These are phyloP conservation scores for Ceratosolen solmsi DNA, from an alignment of 1,140 invertebrate species.

Conservation along the genomic window DNA sequence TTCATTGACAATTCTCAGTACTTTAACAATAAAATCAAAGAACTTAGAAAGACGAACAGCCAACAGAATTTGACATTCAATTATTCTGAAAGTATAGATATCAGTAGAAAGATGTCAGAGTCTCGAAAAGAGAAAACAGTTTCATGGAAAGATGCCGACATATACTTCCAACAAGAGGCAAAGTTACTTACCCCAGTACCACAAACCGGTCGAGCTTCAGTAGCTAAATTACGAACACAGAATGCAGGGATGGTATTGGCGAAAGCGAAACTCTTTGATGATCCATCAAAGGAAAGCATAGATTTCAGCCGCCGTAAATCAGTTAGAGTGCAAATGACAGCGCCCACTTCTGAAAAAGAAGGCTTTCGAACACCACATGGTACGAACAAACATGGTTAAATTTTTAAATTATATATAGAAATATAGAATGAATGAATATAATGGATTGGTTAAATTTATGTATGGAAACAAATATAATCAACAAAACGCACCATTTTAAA, in stretches of 20 bases:
- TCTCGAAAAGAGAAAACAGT: slow-evolving; percentile 53
- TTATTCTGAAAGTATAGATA: not conserved
- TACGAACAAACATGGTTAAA: no score
- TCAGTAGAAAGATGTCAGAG: not conserved
- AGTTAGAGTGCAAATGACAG: slow-evolving; percentile 32
- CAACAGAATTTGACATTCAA: slow-evolving; percentile 56
- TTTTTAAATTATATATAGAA: no score
- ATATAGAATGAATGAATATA: no score
- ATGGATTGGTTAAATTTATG: no score
- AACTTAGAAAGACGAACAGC: slow-evolving; percentile 65
- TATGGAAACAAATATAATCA: no score
- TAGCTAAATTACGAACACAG: slow-evolving; percentile 77
- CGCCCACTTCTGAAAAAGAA: not conserved
- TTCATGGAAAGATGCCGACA: slow-evolving; percentile 70
- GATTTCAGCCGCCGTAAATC: slow-evolving; percentile 40
- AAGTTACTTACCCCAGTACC: slow-evolving; percentile 56
- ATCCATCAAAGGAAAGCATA: slow-evolving; percentile 51
- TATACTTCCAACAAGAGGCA: slow-evolving; percentile 64
- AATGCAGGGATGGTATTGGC: slow-evolving; percentile 81
- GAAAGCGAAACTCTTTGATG: slow-evolving; percentile 79
- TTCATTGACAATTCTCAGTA: slow-evolving; percentile 60
- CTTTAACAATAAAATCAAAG: slow-evolving; percentile 65
- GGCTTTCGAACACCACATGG: slow-evolving; percentile 25
- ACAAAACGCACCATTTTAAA: no score
- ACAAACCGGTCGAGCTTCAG: slow-evolving; percentile 76